These are phyloP conservation scores for Xenentodon cancila DNA, from an alignment of 2,797 vertebrate genomes.

Conservation along the genomic window DNA sequence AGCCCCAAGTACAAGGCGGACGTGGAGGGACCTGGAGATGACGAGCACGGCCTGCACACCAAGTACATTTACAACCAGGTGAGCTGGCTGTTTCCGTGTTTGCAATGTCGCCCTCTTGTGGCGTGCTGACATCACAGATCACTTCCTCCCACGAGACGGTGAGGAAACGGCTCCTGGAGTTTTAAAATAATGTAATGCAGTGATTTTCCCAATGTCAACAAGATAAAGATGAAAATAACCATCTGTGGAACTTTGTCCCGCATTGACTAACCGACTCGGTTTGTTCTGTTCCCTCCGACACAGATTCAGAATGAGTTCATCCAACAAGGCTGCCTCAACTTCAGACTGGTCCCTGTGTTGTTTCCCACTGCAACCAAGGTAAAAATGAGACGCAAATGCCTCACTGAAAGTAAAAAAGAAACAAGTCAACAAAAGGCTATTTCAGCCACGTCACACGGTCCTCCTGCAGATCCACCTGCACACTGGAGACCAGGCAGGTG, in stretches of 20 bases:
- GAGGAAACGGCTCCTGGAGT: slow-evolving; percentile 14
- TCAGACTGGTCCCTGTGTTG: slow-evolving; percentile 93
- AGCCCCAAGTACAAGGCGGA: slow-evolving; percentile 96
- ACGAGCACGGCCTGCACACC: slow-evolving; percentile 95
- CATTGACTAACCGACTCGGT: background rate
- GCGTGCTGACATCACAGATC: background rate
- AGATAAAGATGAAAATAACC: too few species aligned
- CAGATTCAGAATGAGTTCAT: slow-evolving; percentile 98
- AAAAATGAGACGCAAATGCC: slow-evolving; percentile 27
- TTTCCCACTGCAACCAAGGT: slow-evolving; percentile 92
- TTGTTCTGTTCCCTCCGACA: background rate
- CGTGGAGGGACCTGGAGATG: slow-evolving; percentile 88
- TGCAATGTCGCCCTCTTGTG: slow-evolving; percentile 27
- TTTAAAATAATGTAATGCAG: too few species aligned
- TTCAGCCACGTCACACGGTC: too few species aligned
- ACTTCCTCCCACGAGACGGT: background rate
- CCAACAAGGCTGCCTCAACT: slow-evolving; percentile 95
- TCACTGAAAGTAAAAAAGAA: background rate
- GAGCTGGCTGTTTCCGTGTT: slow-evolving; percentile 38
- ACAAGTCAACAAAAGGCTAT: too few species aligned
- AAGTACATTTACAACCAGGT: slow-evolving; percentile 97
- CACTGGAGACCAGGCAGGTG: too few species aligned
- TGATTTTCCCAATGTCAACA: too few species aligned
- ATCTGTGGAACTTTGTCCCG: background rate
- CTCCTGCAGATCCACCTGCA: too few species aligned